Base-by-base conservation (phyloP, 64 coral and sea anemone genomes). In the Montipora efflorescens region DNA sequence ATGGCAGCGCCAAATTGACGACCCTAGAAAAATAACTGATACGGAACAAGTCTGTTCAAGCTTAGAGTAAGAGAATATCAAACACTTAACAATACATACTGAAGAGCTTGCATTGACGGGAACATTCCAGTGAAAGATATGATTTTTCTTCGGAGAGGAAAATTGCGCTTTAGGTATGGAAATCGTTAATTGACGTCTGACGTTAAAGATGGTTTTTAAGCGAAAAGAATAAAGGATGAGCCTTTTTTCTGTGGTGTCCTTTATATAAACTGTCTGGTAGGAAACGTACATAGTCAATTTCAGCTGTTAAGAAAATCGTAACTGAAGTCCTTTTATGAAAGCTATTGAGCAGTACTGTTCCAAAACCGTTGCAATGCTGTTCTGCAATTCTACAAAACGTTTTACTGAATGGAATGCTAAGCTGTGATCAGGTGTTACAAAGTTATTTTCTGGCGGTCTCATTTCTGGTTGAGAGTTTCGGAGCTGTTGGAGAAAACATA, bases 31-130 rank as follows among this genome's bases (percentile, higher is more conserved):
- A 6, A 59, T 13, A 57, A 57, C 53, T 8, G 9, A 55, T 59
- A n/a, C 57, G 11, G 12, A 28, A 47, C 59, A 21, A 67, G 45
- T 70, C 82, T 70, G 10, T 86, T 86, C 44, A 86, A 86, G 20
- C 68, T 59, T 19, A 47, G 68, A 5, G 82, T 52, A 86, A 86
- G n/a, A 50, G 45, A 51, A 86, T 22, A 86, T 45, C 64, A 72
- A 25, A 12, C 66, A 86, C 47, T 71, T 86, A 4, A 68, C 44
- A 67, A n/a, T 67, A 83, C 59, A 83, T 46, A 58, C 5, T 19
- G 47, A 7, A 69, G 47, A 72, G 53, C n/a, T 36, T 11, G 2
- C 11, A 71, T 1, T 44, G 45, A 72, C 82, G 18, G 64, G 47
- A 71, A 2, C 46, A 2, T 15, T 47, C 46, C 15, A 3, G 13